Conservation (phyloP, 1,140 invertebrate genomes). For the Meloidogyne exigua region DNA sequence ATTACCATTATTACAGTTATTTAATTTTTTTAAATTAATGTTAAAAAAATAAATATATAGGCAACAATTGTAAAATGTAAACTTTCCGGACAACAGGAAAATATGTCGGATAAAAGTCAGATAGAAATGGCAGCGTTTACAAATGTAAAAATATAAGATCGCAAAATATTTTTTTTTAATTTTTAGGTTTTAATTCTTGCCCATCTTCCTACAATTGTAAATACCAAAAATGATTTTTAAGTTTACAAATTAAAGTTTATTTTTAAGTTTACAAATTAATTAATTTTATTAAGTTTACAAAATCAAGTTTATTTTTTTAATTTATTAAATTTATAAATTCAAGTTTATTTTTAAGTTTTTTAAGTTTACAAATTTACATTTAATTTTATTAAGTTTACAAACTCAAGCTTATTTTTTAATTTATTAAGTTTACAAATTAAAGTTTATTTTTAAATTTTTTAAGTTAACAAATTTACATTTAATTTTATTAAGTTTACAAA, state of each 20-base stretch:
- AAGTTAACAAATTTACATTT: too few species aligned
- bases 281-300: too few species aligned
- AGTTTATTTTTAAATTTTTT: neutral
- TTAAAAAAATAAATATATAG: neutral
- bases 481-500: too few species aligned
- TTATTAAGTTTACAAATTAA: neutral
- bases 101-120: constrained; percentile 43
- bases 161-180: neutral
- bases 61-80: constrained; percentile 31
- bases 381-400: too few species aligned
- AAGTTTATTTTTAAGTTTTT: neutral
- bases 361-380: too few species aligned
- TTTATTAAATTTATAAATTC: neutral
- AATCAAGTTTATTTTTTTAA: too few species aligned
- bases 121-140: constrained; percentile 37
- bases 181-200: neutral
- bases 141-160: constrained; percentile 36
- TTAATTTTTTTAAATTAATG: neutral
- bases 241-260: neutral
- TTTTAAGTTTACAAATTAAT: neutral
- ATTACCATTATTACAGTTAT: constrained; percentile 35
- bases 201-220: neutral
- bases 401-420: too few species aligned
- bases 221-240: neutral
- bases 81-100: constrained; percentile 26